phyloP scores from a whole-genome alignment of 2,888 invertebrate genomes.

The Cremastobaeus sp. region DNA sequence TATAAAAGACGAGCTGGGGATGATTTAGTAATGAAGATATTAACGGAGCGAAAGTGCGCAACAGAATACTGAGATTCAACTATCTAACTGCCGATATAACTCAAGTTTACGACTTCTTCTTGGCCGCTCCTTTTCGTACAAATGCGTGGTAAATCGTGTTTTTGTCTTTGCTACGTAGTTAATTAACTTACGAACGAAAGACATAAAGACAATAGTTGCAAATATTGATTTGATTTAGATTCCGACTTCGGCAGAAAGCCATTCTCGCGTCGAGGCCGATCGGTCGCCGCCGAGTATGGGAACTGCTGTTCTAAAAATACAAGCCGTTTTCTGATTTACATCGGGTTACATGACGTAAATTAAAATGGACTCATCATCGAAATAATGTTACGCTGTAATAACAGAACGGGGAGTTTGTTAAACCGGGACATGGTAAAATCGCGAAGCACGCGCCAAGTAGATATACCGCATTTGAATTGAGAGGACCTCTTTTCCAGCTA shows the following conservation, averaged over 20 bases:
- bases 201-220: constrained; percentile 31
- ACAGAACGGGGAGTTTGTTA: constrained; percentile 40
- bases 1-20: constrained; percentile 67
- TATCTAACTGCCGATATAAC: constrained; percentile 77
- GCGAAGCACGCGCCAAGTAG: constrained; percentile 58
- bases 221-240: constrained; percentile 44
- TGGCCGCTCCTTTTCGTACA: constrained; percentile 67
- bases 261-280: too few relatives aligned
- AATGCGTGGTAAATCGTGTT: constrained; percentile 61
- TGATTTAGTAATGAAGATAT: constrained; percentile 78
- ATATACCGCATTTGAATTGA: constrained; percentile 57
- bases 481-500: constrained; percentile 62
- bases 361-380: constrained; percentile 12
- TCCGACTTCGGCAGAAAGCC: too few relatives aligned
- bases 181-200: constrained; percentile 52
- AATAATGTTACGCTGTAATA: constrained; percentile 24
- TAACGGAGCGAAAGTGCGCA: constrained; percentile 76
- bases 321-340: too few relatives aligned
- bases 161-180: constrained; percentile 56
- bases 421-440: constrained; percentile 50
- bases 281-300: too few relatives aligned
- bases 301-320: too few relatives aligned
- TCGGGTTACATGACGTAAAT: background rate
- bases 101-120: constrained; percentile 76
- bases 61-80: constrained; percentile 78